Evolutionary conservation across 30 jellyfish, hydroid and myxozoan species (phyloP).

Genomic region (Aurelia coerulea): DNA sequence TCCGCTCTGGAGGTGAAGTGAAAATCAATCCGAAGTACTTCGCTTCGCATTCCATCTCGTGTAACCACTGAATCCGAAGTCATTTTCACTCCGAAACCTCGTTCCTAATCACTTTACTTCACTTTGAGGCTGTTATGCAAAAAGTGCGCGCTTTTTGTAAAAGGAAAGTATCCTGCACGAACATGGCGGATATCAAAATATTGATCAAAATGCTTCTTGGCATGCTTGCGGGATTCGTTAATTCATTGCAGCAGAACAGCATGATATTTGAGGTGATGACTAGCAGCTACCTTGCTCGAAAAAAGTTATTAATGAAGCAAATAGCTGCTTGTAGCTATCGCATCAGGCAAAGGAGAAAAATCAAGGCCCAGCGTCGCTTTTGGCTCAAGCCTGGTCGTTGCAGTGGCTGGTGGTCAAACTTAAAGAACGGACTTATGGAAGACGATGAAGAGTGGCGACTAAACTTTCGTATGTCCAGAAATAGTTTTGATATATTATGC

Average conservation of each 20-base stretch:
- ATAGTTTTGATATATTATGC: neutral
- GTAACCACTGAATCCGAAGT: too few species aligned
- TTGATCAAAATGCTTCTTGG: neutral
- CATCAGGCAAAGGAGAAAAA: neutral
- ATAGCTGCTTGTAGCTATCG: slow-evolving; percentile 12
- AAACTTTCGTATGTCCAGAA: slow-evolving; percentile 31
- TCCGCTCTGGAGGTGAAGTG: too few species aligned
- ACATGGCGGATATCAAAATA: neutral
- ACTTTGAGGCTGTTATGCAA: too few species aligned
- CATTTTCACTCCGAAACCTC: too few species aligned
- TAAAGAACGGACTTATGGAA: slow-evolving; percentile 14
- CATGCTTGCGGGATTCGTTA: neutral
- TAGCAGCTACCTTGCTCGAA: neutral
- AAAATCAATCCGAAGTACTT: too few species aligned
- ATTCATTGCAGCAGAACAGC: slow-evolving; percentile 6
- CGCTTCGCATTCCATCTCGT: too few species aligned
- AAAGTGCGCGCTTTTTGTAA: neutral
- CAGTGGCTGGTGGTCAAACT: slow-evolving; percentile 34
- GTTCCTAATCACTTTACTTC: too few species aligned
- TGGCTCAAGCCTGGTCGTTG: slow-evolving; percentile 36
- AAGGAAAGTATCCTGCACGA: neutral
- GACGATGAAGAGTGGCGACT: slow-evolving; percentile 38
- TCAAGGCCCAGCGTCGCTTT: neutral
- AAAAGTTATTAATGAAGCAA: neutral
- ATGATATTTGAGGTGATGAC: neutral